Percentiles rank a stretch among this genome's conserved stretches.
phyloP scores from a whole-genome alignment of 1,140 invertebrate species.

The Meloidogyne chitwoodi region DNA sequence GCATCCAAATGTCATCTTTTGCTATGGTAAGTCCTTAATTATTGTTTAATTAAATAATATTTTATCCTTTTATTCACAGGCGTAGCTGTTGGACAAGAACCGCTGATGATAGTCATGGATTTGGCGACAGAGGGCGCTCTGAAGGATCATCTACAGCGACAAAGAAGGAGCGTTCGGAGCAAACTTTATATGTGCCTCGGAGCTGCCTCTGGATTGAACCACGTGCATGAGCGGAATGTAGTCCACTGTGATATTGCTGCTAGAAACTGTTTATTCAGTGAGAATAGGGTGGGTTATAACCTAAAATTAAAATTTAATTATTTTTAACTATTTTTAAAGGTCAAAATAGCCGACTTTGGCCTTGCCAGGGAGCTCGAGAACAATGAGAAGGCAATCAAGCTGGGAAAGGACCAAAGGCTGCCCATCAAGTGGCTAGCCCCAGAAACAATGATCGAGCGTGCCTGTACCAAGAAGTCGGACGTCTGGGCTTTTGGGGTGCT shows the following conservation, averaged over 20 bases:
- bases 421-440: conserved; percentile 38
- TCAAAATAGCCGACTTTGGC: conserved; percentile 38
- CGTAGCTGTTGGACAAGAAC: conserved; percentile 34
- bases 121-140: conserved; percentile 21
- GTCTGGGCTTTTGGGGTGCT: conserved; percentile 21
- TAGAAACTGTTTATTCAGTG: conserved; percentile 23
- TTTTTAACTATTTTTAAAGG: background rate
- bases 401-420: background rate
- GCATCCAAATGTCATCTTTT: conserved; percentile 29
- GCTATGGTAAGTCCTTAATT: conserved; percentile 4
- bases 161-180: background rate
- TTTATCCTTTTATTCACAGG: background rate
- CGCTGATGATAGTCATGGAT: conserved; percentile 38
- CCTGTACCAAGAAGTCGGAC: conserved; percentile 26
- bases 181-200: conserved; percentile 32
- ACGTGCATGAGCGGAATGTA: conserved; percentile 17
- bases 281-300: background rate
- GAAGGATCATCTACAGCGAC: conserved; percentile 17
- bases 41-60: background rate
- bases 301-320: background rate
- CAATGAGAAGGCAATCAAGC: conserved; percentile 1
- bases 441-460: conserved; percentile 15
- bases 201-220: conserved; percentile 22
- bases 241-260: conserved; percentile 29
- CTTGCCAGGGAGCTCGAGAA: conserved; percentile 17